Base-by-base conservation (phyloP, 2,113 vertebrate genomes). In the Microtus oregoni region DNA sequence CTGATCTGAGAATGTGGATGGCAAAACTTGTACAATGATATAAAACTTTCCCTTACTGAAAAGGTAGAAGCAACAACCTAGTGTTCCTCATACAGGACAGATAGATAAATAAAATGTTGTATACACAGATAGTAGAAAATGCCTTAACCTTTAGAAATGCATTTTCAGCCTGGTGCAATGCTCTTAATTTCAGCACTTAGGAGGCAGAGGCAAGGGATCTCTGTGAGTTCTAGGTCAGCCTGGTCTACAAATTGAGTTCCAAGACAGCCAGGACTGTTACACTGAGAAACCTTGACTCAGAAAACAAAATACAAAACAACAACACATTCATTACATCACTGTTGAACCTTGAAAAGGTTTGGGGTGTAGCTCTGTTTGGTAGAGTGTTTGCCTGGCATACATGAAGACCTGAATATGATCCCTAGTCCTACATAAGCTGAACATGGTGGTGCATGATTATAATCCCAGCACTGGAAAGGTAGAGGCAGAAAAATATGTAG, bases 11-110 rank as follows among this genome's bases (percentile, higher is more conserved):
- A 90, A 58, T 63, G 14, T 14, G 30, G 12, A 63, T 47, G 4
- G 44, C 19, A 86, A 30, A n/a, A 52, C 58, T 41, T 63, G 61
- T 63, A 91, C 5, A 47, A 1, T 35, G 35, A 93, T 55, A 70
- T 14, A 89, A 96, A 93, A 91, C 5, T 32, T 72, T 35, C 24
- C 77, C n/a, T 87, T 77, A 87, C 58, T 65, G 32, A 82, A 90
- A 90, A 87, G 28, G 6, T 19, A 28, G 35, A 92, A 82, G 28
- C 89, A 76, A n/a, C 14, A 94, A 32, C 24, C 3, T 63, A 41
- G 58, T 22, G 61, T 75, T 15, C 67, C 70, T 14, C 55, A 83
- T 38, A 73, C 63, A 32, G 24, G 35, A 91, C 32, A 11, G 38
- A 91, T 8, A 17, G 44, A 78, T 38, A 78, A 78, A 41, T 20